A percentile compares a stretch with the other conserved stretches of the same genome.
phyloP scores from a whole-genome alignment of 2,113 vertebrate species.

The Microcebus jonahi region DNA sequence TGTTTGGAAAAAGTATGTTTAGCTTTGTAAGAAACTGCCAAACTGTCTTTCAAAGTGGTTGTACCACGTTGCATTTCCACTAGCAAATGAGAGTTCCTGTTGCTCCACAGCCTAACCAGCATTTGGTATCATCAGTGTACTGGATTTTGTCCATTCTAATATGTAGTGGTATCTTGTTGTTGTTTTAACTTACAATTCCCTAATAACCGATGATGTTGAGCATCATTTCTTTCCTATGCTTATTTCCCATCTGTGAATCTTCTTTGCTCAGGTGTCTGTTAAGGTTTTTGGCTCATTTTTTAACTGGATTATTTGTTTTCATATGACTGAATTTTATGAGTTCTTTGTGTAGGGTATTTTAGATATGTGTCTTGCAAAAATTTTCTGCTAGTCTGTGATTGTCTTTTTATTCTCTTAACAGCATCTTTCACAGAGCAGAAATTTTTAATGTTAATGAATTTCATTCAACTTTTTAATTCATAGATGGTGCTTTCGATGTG shows the following conservation, averaged over 20 bases:
- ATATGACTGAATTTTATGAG: neutral
- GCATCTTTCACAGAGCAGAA: neutral
- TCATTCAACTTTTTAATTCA: neutral
- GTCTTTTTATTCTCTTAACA: neutral
- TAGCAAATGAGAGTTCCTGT: neutral
- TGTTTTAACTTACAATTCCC: neutral
- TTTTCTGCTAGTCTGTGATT: neutral
- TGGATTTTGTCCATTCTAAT: neutral
- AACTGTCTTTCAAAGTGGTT: neutral
- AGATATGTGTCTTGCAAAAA: neutral
- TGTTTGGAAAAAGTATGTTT: neutral
- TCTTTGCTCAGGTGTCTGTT: neutral
- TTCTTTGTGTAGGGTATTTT: neutral
- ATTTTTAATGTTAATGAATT: conserved; percentile 14
- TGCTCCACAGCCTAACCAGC: neutral
- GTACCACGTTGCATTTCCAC: neutral
- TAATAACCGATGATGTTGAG: neutral
- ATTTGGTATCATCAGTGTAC: neutral
- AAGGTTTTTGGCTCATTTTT: neutral
- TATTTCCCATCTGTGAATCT: neutral
- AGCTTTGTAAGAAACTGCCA: neutral
- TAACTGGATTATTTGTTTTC: neutral
- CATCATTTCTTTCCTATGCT: neutral
- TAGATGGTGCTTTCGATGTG: neutral
- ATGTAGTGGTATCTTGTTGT: neutral